Percentiles rank a stretch among this genome's conserved stretches.
These are phyloP conservation scores for Calidris pygmaea DNA, from an alignment of 2,113 vertebrate species.

Conservation along the genomic window DNA sequence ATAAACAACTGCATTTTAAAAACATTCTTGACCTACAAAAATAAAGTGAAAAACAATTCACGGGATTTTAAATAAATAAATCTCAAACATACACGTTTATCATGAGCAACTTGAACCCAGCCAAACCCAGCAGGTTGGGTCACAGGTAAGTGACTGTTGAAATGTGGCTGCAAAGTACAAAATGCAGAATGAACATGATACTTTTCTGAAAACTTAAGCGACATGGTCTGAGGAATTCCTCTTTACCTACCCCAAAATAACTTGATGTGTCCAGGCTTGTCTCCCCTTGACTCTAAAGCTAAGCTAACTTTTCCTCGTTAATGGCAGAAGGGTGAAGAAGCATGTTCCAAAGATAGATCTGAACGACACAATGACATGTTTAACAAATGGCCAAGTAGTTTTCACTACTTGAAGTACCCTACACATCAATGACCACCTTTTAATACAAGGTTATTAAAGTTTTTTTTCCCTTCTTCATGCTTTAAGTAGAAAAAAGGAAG, in stretches of 20 bases:
- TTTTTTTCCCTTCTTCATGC: background rate
- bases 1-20: slow-evolving; percentile 32
- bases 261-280: background rate
- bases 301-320: background rate
- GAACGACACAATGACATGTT: background rate
- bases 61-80: slow-evolving; percentile 62
- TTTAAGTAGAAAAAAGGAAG: background rate
- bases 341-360: background rate
- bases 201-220: background rate
- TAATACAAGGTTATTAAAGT: background rate
- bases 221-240: background rate
- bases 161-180: background rate
- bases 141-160: background rate
- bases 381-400: background rate
- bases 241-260: background rate
- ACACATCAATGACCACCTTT: background rate
- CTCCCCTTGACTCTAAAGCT: background rate
- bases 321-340: background rate
- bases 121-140: slow-evolving; percentile 22
- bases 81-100: background rate
- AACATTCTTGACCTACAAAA: slow-evolving; percentile 51
- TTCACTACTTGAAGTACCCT: background rate
- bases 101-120: background rate
- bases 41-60: slow-evolving; percentile 58
- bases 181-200: background rate